Conservation (phyloP, 1,140 invertebrate genomes). For the Calephelis virginiensis region DNA sequence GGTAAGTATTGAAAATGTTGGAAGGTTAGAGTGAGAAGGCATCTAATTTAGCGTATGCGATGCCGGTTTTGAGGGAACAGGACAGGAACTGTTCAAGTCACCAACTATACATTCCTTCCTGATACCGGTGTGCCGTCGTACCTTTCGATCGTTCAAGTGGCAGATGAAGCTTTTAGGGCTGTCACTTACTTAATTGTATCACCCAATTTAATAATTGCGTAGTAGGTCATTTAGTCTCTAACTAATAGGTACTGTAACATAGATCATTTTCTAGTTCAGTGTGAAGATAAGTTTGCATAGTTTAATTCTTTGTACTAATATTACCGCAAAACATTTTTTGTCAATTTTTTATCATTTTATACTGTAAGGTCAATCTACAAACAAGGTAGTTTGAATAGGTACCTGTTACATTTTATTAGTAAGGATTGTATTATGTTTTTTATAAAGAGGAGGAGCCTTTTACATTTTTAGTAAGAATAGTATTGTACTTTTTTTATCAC, state of each 20-base stretch:
- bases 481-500: too few species aligned
- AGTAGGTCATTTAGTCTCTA: slow-evolving; percentile 5
- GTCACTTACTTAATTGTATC: slow-evolving; percentile 39
- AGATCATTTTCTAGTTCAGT: too few species aligned
- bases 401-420: too few species aligned
- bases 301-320: too few species aligned
- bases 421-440: too few species aligned
- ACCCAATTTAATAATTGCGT: slow-evolving; percentile 15
- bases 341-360: too few species aligned
- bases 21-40: slow-evolving; percentile 66
- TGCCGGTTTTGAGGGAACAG: slow-evolving; percentile 64
- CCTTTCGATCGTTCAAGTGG: slow-evolving; percentile 78
- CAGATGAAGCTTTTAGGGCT: slow-evolving; percentile 77
- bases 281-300: too few species aligned
- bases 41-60: slow-evolving; percentile 66
- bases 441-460: too few species aligned
- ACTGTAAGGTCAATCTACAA: too few species aligned
- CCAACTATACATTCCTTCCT: slow-evolving; percentile 77
- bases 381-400: too few species aligned
- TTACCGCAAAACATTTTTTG: too few species aligned
- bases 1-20: slow-evolving; percentile 77
- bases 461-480: too few species aligned
- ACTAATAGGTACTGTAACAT: not conserved
- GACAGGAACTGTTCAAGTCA: slow-evolving; percentile 73
- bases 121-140: slow-evolving; percentile 74